Conservation (phyloP, 2,888 invertebrate genomes). For the Coelopa pilipes region DNA sequence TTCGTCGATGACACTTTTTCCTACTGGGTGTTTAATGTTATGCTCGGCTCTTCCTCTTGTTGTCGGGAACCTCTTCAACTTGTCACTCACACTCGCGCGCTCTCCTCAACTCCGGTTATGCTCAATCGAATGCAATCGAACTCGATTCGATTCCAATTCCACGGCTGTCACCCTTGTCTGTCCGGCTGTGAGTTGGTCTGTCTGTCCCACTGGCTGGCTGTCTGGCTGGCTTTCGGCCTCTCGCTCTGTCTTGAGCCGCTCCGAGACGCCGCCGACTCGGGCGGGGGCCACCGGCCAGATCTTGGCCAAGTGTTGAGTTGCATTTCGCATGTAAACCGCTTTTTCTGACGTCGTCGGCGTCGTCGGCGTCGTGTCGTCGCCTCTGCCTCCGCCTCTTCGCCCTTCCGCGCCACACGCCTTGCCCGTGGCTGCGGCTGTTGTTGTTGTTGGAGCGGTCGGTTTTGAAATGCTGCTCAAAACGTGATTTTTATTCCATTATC, state of each 20-base stretch:
- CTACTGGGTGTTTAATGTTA: not conserved
- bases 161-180: not conserved
- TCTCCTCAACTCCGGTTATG: not conserved
- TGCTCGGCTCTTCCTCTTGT: not conserved
- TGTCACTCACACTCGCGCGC: not conserved
- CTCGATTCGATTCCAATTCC: too few relatives aligned
- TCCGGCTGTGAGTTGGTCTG: too few relatives aligned
- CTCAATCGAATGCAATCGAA: too few relatives aligned
- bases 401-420: not conserved
- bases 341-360: not conserved
- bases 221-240: conserved; percentile 18
- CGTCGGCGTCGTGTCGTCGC: not conserved
- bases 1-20: too few relatives aligned
- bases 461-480: conserved; percentile 31
- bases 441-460: not conserved
- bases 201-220: not conserved
- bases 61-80: not conserved
- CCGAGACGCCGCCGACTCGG: not conserved
- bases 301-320: conserved; percentile 9
- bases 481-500: conserved; percentile 39
- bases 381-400: conserved; percentile 8
- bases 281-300: not conserved
- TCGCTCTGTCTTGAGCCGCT: not conserved
- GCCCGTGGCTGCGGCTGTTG: too few relatives aligned
- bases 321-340: conserved; percentile 27